Conservation (phyloP, 1,140 invertebrate species). For the Heliconius himera region DNA sequence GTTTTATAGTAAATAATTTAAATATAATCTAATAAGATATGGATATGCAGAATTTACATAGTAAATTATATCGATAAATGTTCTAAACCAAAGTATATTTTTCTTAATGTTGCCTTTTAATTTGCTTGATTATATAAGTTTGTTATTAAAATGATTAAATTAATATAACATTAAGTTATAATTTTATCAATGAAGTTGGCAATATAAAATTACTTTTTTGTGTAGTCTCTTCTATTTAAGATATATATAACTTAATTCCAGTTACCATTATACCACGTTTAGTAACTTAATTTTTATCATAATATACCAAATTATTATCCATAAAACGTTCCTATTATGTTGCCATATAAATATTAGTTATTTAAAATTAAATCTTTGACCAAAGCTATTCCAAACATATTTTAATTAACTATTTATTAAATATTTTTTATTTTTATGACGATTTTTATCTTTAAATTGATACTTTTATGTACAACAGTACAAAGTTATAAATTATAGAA, state of each 20-base stretch:
- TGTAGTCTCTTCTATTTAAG: too few species aligned
- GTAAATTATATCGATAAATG: too few species aligned
- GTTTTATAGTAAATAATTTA: too few species aligned
- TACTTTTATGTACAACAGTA: background rate
- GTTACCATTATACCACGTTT: background rate
- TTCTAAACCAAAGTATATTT: too few species aligned
- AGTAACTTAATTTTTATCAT: background rate
- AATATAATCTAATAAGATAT: too few species aligned
- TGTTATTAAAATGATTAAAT: too few species aligned
- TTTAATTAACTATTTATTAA: background rate
- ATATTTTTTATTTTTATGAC: background rate
- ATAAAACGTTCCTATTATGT: constrained; percentile 19
- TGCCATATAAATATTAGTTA: constrained; percentile 16
- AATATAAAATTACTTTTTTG: too few species aligned
- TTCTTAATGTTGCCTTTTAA: too few species aligned
- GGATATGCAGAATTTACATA: too few species aligned
- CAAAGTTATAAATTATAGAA: background rate
- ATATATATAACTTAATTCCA: background rate
- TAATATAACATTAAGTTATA: too few species aligned
- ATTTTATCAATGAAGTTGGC: background rate
- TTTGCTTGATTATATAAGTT: too few species aligned
- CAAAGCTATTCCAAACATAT: constrained; percentile 12
- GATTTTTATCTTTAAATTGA: background rate
- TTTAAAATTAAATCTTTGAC: background rate
- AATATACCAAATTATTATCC: background rate